Evolutionary conservation across 2,113 vertebrate genomes (phyloP), one percentile per base, ranked within the genome.

Genomic region (Miniopterus natalensis): DNA sequence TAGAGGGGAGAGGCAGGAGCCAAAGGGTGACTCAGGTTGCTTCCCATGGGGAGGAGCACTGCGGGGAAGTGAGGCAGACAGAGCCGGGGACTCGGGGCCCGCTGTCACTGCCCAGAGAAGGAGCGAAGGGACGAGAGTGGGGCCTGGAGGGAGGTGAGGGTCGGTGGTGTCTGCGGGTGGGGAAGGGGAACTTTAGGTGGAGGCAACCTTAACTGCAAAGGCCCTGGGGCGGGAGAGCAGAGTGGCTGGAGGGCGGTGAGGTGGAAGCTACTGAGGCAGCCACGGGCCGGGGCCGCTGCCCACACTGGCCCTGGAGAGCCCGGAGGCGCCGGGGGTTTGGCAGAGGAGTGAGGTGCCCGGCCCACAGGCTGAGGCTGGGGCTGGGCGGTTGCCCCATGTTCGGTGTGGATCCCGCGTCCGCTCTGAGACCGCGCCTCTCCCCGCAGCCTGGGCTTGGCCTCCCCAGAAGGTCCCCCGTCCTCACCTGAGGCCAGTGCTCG

Each of bases 321-420:
- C 36, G 3, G 70, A 53, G 40, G 0, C 23, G 14, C 18, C 0
- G 0, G 0, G 6, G 47, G 0, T 31, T 74, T 53, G 23, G 31
- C 0, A 68, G 57, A 59, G 3, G 29, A 61, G 6, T 1, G 2
- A 47, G 12, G 21, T 15, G 25, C 10, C 7, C 31, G 36, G 79
- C 5, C 27, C 53, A 3, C n/a, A 40, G 36, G 36, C 36, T 36
- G 36, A 36, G 36, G 36, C 36, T 36, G 36, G 36, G 36, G 36
- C 36, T 36, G 36, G 36, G 36, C 36, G 36, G 36, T 36, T 36
- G 36, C 36, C 36, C 36, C 36, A 36, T 2, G 36, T 36, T 36
- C 36, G 36, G 36, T 36, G 36, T 36, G 36, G 36, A 36, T 36
- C 36, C 36, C 36, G 36, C 36, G 36, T 36, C 36, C 36, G 36